Base-by-base conservation (phyloP, 2,888 invertebrate species). In the Xylocampa areola region DNA sequence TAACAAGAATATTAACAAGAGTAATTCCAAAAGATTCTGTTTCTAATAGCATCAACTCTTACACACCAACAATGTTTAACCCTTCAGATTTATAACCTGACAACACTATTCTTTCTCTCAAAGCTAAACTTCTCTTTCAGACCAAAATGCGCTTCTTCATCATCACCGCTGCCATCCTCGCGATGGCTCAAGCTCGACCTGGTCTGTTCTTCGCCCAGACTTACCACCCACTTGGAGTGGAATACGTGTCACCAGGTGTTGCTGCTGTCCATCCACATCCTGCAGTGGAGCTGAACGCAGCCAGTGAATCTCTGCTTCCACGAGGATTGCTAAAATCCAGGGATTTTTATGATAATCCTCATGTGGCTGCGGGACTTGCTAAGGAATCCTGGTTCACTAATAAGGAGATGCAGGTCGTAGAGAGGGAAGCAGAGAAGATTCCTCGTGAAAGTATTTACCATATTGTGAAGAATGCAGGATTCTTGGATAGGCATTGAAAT, bases 341-440 rank as follows among this genome's bases (percentile, higher is more conserved):
- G 37, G 90, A 91, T 4, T 97, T 97, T 85, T 97, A 97, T 84
- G 97, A 96, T 76, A 96, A 97, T 87, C 97, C 97, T 0, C 86
- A 93, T 1, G 95, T 97, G 8, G 97, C 96, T 4, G 95, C 95
- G 4, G 96, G 95, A 0, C 91, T 97, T 7, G 97, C 97, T 0
- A 96, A 96, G 76, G 97, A 96, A 75, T 97, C 97, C 0, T 97
- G 97, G 96, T 95, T 97, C 69, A 95, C 95, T 0, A 95, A 96
- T 68, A 96, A 97, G 79, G 97, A 97, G 84, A 96, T 96, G 94
- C 96, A 96, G 60, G 97, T 97, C 0, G 94, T 96, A 35, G 95
- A 97, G 79, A 94, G 97, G 8, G 97, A 97, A 80, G 96, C 97
- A 0, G 97, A 97, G 76, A 96, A 96, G 85, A 97, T 97, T 60